phyloP scores from a whole-genome alignment of 1,140 invertebrate genomes.

The Halyomorpha halys region DNA sequence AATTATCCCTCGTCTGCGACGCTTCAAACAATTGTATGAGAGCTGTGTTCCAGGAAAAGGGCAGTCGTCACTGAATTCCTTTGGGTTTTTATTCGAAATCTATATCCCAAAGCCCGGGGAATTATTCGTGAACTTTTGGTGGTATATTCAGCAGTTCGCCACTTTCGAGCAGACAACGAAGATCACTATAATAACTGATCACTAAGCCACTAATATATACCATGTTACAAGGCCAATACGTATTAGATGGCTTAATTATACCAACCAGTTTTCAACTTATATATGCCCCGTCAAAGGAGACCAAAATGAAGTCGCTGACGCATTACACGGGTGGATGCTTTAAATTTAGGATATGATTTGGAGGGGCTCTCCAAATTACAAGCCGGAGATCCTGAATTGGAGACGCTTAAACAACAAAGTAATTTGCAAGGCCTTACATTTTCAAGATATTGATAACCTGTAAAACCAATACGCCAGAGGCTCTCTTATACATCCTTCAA shows the following conservation, averaged over 20 bases:
- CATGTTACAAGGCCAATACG: background rate
- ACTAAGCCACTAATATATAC: conserved; percentile 1
- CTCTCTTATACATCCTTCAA: too few species aligned
- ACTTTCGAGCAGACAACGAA: background rate
- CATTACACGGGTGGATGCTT: too few species aligned
- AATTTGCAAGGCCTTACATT: too few species aligned
- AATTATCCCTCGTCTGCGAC: background rate
- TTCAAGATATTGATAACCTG: too few species aligned
- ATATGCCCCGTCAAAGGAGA: background rate
- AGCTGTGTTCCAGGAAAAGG: background rate
- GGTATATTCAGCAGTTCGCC: background rate
- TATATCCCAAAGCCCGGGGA: background rate
- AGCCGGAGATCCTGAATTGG: background rate
- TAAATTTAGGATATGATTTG: too few species aligned
- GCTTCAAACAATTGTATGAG: background rate
- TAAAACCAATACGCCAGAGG: too few species aligned
- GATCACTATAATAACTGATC: background rate
- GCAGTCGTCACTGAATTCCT: background rate
- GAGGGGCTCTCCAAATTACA: too few species aligned
- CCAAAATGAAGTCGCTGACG: too few species aligned
- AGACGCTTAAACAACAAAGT: background rate
- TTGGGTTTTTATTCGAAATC: conserved; percentile 1
- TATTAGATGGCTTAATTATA: too few species aligned
- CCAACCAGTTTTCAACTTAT: conserved; percentile 1
- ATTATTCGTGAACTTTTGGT: conserved; percentile 11